A percentile compares a stretch with the other conserved stretches of the same genome.
Conservation (phyloP, 2,888 invertebrate species). For the Xestia xanthographa region DNA sequence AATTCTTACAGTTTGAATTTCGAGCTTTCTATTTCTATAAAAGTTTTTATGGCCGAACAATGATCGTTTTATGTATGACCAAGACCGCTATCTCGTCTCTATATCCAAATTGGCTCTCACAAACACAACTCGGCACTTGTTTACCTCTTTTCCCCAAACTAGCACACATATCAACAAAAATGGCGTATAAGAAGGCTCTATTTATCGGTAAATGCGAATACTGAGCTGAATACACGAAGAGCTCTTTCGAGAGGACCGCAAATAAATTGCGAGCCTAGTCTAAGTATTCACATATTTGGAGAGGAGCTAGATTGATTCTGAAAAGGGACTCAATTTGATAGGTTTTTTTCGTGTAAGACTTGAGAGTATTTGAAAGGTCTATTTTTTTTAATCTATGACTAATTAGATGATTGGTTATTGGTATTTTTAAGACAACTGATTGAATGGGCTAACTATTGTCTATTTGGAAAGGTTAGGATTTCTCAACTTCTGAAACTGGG, state of each 20-base stretch:
- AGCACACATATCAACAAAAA: conserved; percentile 22
- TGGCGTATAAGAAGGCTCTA: conserved; percentile 18
- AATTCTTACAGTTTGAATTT: not conserved
- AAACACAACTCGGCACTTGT: conserved; percentile 4
- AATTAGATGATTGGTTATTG: not conserved
- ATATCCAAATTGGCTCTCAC: not conserved
- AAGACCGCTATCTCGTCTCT: not conserved
- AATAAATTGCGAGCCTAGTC: conserved; percentile 36
- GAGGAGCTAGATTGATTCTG: conserved; percentile 30
- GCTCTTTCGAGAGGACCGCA: conserved; percentile 29
- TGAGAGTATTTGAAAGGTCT: not conserved
- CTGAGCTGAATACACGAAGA: conserved; percentile 36
- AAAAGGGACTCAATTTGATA: conserved; percentile 11
- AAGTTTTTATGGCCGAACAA: not conserved
- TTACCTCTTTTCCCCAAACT: conserved; percentile 10
- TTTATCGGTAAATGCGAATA: conserved; percentile 24
- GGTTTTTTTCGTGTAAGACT: conserved; percentile 6
- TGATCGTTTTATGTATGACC: not conserved
- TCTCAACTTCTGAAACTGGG: not conserved
- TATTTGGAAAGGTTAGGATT: not conserved
- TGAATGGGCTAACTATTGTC: not conserved
- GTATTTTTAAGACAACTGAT: not conserved
- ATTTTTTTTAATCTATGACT: not conserved
- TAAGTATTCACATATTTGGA: conserved; percentile 3
- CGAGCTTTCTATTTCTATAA: not conserved